Evolutionary conservation across 1,140 invertebrate genomes (phyloP).

Genomic region (Thaumatotibia leucotreta): DNA sequence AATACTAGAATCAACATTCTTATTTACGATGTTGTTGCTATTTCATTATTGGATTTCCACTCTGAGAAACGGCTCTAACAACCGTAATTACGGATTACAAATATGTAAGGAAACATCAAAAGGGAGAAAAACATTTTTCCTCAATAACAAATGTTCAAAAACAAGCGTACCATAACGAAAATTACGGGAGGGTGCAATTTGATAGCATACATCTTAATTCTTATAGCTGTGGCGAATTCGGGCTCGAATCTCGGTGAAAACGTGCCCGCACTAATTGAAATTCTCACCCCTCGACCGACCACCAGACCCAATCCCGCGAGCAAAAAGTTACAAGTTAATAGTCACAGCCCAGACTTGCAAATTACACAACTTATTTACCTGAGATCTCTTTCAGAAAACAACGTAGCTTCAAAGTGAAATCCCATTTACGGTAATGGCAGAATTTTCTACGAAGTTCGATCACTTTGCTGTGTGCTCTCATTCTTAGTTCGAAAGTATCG

Average conservation of each 20-base stretch:
- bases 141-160: constrained; percentile 8
- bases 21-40: neutral
- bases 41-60: neutral
- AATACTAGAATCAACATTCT: neutral
- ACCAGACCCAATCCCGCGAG: neutral
- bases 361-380: neutral
- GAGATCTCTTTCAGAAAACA: neutral
- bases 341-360: neutral
- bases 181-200: neutral
- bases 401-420: neutral
- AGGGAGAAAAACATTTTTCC: neutral
- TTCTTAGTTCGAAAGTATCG: neutral
- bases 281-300: neutral
- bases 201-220: constrained; percentile 1
- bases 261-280: constrained; percentile 4
- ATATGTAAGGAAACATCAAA: neutral
- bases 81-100: constrained; percentile 1
- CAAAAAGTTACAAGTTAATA: neutral
- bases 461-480: neutral
- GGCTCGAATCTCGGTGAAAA: neutral
- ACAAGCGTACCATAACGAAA: neutral
- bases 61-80: neutral
- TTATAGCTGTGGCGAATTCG: neutral
- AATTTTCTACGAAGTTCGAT: constrained; percentile 2
- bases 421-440: neutral